These are phyloP conservation scores for Maccullochella peelii DNA, from an alignment of 2,113 vertebrate genomes.

Conservation along the genomic window DNA sequence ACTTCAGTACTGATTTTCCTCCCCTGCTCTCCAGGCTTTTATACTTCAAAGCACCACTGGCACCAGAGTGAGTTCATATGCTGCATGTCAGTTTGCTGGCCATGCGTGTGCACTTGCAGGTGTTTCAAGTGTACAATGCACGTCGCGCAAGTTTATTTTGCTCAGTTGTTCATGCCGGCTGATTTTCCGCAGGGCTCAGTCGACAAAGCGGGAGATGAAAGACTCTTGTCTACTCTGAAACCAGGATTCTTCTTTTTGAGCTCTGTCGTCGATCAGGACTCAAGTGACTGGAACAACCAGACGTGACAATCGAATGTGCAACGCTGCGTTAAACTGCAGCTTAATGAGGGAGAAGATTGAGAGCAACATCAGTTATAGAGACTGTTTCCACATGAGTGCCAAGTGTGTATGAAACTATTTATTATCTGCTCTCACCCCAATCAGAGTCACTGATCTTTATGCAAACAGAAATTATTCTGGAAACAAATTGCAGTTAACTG, in stretches of 20 bases:
- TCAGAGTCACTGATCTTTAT: neutral
- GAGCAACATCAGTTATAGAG: constrained; percentile 7
- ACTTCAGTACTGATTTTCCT: neutral
- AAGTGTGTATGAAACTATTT: neutral
- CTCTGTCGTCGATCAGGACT: constrained; percentile 13
- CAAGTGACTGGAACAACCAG: constrained; percentile 15
- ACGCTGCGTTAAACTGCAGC: neutral
- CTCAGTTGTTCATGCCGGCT: constrained; percentile 23
- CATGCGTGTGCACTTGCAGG: neutral
- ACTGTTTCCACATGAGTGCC: constrained; percentile 28
- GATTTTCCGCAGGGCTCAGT: constrained; percentile 17
- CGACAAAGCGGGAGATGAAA: constrained; percentile 31
- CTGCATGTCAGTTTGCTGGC: neutral
- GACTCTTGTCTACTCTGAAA: neutral
- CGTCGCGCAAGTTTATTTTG: neutral
- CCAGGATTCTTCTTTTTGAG: constrained; percentile 19
- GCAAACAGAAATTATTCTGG: neutral
- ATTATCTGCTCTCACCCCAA: constrained; percentile 2
- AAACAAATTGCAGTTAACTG: neutral
- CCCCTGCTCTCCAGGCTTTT: neutral
- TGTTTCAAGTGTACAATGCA: neutral
- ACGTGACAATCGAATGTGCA: neutral
- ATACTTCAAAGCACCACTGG: constrained; percentile 8
- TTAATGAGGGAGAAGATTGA: constrained; percentile 21
- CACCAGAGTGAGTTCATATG: neutral